phyloP scores from a whole-genome alignment of 2,113 vertebrate species.

The Zosterops pallidus region DNA sequence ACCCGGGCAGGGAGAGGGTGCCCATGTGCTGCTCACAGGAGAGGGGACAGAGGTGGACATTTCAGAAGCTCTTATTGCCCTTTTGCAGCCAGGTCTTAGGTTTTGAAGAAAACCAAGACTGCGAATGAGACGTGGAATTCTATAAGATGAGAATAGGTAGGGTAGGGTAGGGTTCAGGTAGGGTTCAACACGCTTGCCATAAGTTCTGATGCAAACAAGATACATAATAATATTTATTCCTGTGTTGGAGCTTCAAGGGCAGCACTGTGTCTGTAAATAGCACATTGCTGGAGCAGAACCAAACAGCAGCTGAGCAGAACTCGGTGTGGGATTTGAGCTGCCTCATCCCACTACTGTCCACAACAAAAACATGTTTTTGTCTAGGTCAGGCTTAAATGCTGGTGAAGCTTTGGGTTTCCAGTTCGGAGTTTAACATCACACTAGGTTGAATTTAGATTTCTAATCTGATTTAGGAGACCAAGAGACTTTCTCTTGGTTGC shows the following conservation, averaged over 20 bases:
- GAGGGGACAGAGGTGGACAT: rapidly evolving
- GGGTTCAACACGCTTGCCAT: neutral
- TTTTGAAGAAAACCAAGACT: neutral
- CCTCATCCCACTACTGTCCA: rapidly evolving
- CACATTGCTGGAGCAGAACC: neutral
- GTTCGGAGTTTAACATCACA: neutral
- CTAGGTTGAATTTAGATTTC: neutral
- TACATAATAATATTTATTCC: neutral
- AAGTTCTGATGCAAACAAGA: neutral
- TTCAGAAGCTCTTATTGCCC: neutral
- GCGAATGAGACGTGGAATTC: neutral
- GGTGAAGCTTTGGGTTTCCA: neutral
- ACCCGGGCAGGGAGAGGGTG: no score
- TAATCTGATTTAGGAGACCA: neutral
- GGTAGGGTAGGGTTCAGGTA: no score
- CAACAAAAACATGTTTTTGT: neutral
- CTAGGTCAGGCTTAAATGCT: neutral
- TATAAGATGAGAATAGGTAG: neutral
- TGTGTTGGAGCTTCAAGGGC: neutral
- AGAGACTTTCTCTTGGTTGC: neutral
- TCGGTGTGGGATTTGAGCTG: rapidly evolving
- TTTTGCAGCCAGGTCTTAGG: neutral
- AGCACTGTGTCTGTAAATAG: neutral
- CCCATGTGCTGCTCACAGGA: neutral
- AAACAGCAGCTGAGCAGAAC: neutral